A percentile compares a stretch with the other conserved stretches of the same genome.
phyloP scores from a whole-genome alignment of 1,140 invertebrate species.

The Laupala kohalensis region DNA sequence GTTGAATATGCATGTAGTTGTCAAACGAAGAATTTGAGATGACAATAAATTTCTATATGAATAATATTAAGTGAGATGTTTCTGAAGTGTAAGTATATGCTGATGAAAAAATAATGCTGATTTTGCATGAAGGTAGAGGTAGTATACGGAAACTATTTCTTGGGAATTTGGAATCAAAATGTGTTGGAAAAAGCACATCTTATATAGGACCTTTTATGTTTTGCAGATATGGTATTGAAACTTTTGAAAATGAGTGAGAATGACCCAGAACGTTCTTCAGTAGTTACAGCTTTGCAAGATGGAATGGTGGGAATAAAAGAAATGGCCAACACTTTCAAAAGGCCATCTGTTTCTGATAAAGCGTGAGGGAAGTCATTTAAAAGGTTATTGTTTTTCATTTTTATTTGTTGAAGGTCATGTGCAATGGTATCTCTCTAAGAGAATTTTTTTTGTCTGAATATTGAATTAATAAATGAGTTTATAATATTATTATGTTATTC shows the following conservation, averaged over 20 bases:
- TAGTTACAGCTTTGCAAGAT: constrained; percentile 28
- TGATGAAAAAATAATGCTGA: too few relatives aligned
- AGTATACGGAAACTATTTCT: too few relatives aligned
- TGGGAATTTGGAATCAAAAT: too few relatives aligned
- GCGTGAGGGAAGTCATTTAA: neutral
- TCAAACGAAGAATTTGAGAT: too few relatives aligned
- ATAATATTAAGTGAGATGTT: too few relatives aligned
- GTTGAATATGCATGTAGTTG: too few relatives aligned
- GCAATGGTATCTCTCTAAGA: neutral
- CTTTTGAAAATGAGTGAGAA: constrained; percentile 34
- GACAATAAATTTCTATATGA: too few relatives aligned
- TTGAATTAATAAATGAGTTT: neutral
- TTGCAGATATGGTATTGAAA: constrained; percentile 48
- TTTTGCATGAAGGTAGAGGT: too few relatives aligned
- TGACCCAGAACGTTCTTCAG: constrained; percentile 27
- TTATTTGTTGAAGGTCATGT: neutral
- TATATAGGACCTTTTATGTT: too few relatives aligned
- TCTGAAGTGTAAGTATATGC: too few relatives aligned
- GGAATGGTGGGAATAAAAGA: constrained; percentile 35
- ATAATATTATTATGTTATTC: neutral
- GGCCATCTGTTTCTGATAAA: constrained; percentile 15
- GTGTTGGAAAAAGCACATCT: too few relatives aligned
- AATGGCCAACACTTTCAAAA: constrained; percentile 37
- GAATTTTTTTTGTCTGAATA: neutral
- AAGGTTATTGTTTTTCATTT: neutral